Evolutionary conservation across 2,113 vertebrate genomes (phyloP), one percentile per base, ranked within the genome.

Genomic region (Megatriorchis doriae): DNA sequence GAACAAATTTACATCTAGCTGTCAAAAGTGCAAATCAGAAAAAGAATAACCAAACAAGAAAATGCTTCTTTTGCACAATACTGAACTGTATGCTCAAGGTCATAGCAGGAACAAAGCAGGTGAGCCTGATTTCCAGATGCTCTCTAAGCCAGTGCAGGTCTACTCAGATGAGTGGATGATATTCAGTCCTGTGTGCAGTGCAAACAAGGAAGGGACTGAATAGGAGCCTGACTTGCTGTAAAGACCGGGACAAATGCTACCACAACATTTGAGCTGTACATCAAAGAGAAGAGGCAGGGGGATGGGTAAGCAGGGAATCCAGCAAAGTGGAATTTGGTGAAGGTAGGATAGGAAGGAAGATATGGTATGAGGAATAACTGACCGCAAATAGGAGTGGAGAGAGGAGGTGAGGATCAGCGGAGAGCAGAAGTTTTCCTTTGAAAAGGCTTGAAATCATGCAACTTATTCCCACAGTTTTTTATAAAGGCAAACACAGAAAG

Each of bases 391-490:
- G 2, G 5, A 81, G 40, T 61, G 58, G 73, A 79, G 61, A 81
- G 89, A 78, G 55, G 72, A 89, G 68, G 68, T 84, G 61, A 91
- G 77, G 63, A 84, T 79, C 68, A 75, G 70, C 73, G 36, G 83
- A 88, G 77, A 89, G 77, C 75, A 77, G 17, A 55, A 40, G 72
- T 88, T 93, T 83, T 77, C 50, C 63, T 83, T 75, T 86, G 77
- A 88, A 87, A 93, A 93, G 56, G 81, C 73, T 86, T 94, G 67
- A 87, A 93, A 91, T 94, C 86, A 38, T 88, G 71, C 84, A 93
- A 16, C 56, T 71, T 74, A 78, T 67, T 89, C 61, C 86, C 67
- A 92, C 45, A 52, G 31, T 13, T 83, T 95, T 93, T 87, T 71
- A 93, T 66, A 89, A 89, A 89, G 66, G 48, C 4, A 3, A 93